Evolutionary conservation across 2,888 invertebrate species (phyloP), one percentile per base, ranked within the genome.

Genomic region (Ectobius pallidus): DNA sequence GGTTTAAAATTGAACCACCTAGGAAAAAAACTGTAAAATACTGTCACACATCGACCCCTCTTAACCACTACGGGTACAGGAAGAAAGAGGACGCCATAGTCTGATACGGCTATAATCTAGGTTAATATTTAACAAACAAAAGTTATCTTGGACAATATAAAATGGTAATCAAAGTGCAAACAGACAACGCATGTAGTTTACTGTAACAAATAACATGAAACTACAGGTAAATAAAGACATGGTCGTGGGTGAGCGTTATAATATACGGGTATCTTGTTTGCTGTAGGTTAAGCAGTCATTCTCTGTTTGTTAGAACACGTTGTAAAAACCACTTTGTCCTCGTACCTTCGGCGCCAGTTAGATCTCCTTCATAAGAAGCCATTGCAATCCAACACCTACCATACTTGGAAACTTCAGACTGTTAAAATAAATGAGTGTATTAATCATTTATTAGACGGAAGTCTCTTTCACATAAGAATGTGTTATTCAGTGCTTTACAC

Each of bases 231-330:
- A 22, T 58, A 58, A 14, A n/a, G n/a, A n/a, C n/a, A n/a, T n/a
- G n/a, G 58, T n/a, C 58, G 30, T 25, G 58, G 58, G 16, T 58
- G 27, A 58, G 27, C 18, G n/a, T n/a, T 11, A 27, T 30, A 58
- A n/a, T 58, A n/a, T 58, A 30, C 58, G 30, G 27, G 58, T 58
- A 58, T 58, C 14, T 30, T 58, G 58, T 58, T 58, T 58, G 58
- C 58, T 3, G n/a, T 6, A 30, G 58, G 30, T 58, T 58, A 58
- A 58, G n/a, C 25, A 30, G 58, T 58, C 58, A 58, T 25, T 58
- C 27, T 22, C 30, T 58, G 58, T 58, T 58, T 30, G 58, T 58
- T n/a, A 58, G 52, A 9, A 9, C 52, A 46, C 3, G 22, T 18
- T 52, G 22, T 52, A 52, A 46, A 46, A 46, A 46, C 14, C n/a